phyloP scores from a whole-genome alignment of 2,888 invertebrate species.

The Archaeoteleia sp. region DNA sequence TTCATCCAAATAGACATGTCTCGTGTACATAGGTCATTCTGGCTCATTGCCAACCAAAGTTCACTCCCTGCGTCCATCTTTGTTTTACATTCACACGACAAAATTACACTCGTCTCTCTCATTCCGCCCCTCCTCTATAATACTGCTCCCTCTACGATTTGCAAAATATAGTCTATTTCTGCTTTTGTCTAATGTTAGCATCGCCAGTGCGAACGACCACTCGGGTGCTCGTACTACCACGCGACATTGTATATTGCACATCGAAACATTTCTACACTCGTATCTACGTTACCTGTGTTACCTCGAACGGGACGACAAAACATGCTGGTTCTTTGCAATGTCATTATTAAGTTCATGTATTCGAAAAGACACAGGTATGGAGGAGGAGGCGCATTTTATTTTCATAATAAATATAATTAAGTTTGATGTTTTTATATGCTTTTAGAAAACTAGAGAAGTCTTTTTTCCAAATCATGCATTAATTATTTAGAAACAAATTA shows the following conservation, averaged over 20 bases:
- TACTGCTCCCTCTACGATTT: constrained; percentile 57
- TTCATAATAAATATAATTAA: constrained; percentile 5
- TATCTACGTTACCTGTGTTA: no score
- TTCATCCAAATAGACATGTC: constrained; percentile 38
- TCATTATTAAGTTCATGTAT: constrained; percentile 48
- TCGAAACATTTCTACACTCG: constrained; percentile 20
- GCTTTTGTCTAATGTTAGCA: constrained; percentile 70
- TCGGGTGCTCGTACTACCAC: constrained; percentile 52
- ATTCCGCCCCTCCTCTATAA: not conserved
- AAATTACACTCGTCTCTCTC: not conserved
- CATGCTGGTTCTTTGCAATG: constrained; percentile 50
- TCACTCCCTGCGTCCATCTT: constrained; percentile 3
- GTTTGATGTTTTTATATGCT: no score
- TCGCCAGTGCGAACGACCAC: constrained; percentile 51
- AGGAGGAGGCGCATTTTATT: not conserved
- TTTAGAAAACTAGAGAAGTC: no score
- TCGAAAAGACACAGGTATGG: constrained; percentile 47
- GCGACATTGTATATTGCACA: constrained; percentile 51
- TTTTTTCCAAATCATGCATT: no score
- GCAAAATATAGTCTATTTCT: constrained; percentile 70
- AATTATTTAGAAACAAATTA: no score
- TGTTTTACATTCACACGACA: constrained; percentile 2
- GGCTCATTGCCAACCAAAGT: constrained; percentile 32
- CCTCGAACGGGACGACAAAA: constrained; percentile 4
- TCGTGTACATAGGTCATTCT: constrained; percentile 22